Evolutionary conservation across 2,113 vertebrate species (phyloP).

Genomic region (Nipponia nippon): DNA sequence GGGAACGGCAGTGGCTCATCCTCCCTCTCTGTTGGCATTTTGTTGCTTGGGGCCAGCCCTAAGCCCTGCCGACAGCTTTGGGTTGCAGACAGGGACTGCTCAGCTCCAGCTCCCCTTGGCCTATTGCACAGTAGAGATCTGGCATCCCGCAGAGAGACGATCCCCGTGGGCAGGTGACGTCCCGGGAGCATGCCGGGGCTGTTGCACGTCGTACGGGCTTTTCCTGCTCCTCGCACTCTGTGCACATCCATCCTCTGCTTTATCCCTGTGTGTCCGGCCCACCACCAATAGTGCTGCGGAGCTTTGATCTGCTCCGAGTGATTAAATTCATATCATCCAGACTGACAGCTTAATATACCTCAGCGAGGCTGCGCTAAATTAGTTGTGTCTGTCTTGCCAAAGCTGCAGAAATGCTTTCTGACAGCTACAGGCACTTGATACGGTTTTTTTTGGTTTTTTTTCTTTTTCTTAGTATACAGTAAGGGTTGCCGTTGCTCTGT

Average conservation of each 20-base stretch:
- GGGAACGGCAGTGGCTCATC: rapidly evolving
- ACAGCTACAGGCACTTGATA: constrained; percentile 34
- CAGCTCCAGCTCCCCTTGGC: not conserved
- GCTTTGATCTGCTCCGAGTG: constrained; percentile 52
- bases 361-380: not conserved
- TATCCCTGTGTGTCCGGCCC: not conserved
- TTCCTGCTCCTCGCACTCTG: rapidly evolving
- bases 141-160: rapidly evolving
- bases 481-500: not conserved
- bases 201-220: rapidly evolving
- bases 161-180: rapidly evolving
- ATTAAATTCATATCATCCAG: constrained; percentile 59
- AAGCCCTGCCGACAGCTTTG: not conserved
- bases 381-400: constrained; percentile 57
- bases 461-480: not conserved
- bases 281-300: not conserved
- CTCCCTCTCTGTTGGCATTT: not conserved
- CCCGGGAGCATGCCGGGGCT: not conserved
- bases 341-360: constrained; percentile 64
- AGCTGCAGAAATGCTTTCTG: constrained; percentile 52
- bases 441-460: no score
- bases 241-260: not conserved
- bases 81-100: not conserved
- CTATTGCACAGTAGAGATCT: rapidly evolving
- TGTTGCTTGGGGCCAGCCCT: not conserved